Evolutionary conservation across 2,797 vertebrate genomes (phyloP).

Genomic region (Gallinago solitaria): DNA sequence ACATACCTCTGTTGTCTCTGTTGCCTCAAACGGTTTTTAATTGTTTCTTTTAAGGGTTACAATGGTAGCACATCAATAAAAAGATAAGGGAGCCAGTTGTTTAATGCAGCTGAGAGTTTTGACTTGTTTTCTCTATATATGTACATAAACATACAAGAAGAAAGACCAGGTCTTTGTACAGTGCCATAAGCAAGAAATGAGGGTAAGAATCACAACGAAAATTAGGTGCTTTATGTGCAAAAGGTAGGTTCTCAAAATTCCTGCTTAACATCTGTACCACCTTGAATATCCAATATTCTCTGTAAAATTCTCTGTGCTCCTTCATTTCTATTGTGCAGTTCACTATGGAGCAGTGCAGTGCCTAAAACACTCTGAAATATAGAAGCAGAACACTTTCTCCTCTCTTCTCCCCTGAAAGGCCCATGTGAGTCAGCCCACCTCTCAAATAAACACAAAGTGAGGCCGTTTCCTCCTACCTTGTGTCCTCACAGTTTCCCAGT

Average conservation of each 20-base stretch:
- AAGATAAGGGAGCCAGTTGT: not conserved
- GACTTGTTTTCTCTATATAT: not conserved
- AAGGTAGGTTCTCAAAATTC: not conserved
- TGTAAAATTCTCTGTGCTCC: not conserved
- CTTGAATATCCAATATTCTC: not conserved
- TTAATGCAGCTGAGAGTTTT: not conserved
- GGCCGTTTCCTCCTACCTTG: not conserved
- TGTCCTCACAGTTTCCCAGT: not conserved
- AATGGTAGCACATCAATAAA: not conserved
- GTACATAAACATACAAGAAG: not conserved
- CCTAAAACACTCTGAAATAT: not conserved
- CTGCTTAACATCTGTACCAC: not conserved
- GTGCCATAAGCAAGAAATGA: not conserved
- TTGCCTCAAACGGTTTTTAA: slow-evolving; percentile 40
- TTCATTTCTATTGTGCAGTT: not conserved
- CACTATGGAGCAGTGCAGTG: not conserved
- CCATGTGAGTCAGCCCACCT: not conserved
- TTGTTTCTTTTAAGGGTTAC: not conserved
- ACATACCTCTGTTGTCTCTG: slow-evolving; percentile 11
- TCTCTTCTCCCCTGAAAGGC: not conserved
- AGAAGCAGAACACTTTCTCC: not conserved
- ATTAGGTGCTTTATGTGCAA: not conserved
- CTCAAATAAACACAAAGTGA: not conserved
- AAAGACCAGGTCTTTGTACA: not conserved
- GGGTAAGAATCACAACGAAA: not conserved